Percentiles rank a stretch among this genome's conserved stretches.
These are phyloP conservation scores for Coreius guichenoti DNA, from an alignment of 2,797 vertebrate species.

Conservation along the genomic window DNA sequence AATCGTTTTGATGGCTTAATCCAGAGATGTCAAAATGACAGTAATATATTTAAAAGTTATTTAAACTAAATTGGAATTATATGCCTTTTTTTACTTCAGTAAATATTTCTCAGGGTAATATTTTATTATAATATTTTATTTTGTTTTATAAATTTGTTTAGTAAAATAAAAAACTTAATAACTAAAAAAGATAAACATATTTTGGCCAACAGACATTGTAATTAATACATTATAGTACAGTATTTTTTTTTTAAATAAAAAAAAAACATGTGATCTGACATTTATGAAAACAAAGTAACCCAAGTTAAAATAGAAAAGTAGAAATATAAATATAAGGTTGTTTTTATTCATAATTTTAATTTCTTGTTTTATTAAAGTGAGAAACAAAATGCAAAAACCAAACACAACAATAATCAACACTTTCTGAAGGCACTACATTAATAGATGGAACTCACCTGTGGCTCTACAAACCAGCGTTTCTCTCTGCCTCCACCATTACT, in stretches of 20 bases:
- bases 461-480: conserved; percentile 79
- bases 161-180: not conserved
- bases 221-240: not conserved
- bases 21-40: not conserved
- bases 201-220: not conserved
- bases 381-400: not conserved
- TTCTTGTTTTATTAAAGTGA: not conserved
- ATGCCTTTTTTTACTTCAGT: too few relatives aligned
- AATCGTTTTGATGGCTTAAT: not conserved
- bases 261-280: not conserved
- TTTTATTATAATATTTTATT: not conserved
- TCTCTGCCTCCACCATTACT: conserved; percentile 78
- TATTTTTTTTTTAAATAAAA: not conserved
- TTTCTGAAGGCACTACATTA: not conserved
- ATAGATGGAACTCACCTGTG: conserved; percentile 71
- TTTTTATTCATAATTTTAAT: not conserved
- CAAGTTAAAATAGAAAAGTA: not conserved
- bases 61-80: not conserved
- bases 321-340: not conserved
- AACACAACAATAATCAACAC: not conserved
- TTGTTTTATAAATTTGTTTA: not conserved
- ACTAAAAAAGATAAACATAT: not conserved
- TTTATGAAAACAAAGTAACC: not conserved
- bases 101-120: not conserved
- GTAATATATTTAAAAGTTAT: not conserved